phyloP scores from a whole-genome alignment of 2,113 vertebrate species.

The Guaruba guarouba region DNA sequence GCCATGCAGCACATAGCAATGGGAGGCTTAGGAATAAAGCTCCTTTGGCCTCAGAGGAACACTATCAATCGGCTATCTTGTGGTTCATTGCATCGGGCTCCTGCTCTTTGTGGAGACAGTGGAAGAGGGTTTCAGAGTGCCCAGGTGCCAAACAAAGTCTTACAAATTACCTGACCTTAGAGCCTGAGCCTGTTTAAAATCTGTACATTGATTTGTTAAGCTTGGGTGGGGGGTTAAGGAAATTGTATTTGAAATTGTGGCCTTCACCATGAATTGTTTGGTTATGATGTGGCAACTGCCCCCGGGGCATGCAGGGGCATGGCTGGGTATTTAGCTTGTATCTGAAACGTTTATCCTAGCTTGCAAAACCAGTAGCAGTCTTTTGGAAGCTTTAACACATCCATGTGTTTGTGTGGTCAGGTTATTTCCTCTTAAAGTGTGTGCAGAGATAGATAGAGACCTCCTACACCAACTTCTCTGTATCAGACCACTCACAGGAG shows the following conservation, averaged over 20 bases:
- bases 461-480: neutral
- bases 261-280: neutral
- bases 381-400: neutral
- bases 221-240: neutral
- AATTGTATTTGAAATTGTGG: neutral
- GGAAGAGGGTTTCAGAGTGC: neutral
- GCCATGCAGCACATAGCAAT: neutral
- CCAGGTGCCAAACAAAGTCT: neutral
- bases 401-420: neutral
- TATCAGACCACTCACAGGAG: neutral
- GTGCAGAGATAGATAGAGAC: neutral
- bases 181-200: neutral
- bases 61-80: fast-evolving
- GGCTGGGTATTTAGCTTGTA: neutral
- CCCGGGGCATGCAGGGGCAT: neutral
- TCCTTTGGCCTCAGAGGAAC: neutral
- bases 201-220: neutral
- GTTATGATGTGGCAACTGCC: neutral
- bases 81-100: neutral
- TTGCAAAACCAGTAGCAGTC: neutral
- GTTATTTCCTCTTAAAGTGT: neutral
- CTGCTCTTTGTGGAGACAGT: neutral
- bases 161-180: neutral
- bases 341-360: neutral
- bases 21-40: neutral